Evolutionary conservation across 2,113 vertebrate species (phyloP).

Genomic region (Eudyptes chrysolophus): DNA sequence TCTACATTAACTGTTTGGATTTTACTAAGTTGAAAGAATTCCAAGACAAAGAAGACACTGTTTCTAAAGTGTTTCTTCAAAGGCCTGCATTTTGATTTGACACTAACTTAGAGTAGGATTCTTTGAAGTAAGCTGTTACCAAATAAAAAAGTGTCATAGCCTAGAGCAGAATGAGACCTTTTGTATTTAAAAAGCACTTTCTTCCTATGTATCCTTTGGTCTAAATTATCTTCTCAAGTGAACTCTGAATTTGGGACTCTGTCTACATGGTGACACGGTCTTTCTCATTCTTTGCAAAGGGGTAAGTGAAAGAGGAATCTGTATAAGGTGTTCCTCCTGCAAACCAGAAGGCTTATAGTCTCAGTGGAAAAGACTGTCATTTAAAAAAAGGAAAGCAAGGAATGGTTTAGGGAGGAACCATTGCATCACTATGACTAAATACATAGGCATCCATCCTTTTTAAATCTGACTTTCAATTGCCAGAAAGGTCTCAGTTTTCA

Average conservation of each 20-base stretch:
- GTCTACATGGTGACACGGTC: not conserved
- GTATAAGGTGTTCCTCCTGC: not conserved
- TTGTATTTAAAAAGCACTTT: not conserved
- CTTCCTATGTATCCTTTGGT: not conserved
- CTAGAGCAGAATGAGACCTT: not conserved
- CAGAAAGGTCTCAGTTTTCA: slow-evolving; percentile 10
- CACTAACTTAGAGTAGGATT: not conserved
- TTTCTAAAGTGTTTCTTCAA: not conserved
- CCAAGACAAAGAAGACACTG: not conserved
- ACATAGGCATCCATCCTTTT: not conserved
- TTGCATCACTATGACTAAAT: not conserved
- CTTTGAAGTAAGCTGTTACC: not conserved
- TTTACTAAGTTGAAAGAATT: not conserved
- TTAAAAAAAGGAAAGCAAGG: not conserved
- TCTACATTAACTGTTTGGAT: not conserved
- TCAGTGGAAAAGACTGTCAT: not conserved
- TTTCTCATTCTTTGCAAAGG: not conserved
- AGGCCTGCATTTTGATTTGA: not conserved
- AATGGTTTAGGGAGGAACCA: not conserved
- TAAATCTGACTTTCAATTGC: not conserved
- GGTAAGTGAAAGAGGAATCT: not conserved
- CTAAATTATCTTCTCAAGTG: not conserved
- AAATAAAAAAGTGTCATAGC: not conserved
- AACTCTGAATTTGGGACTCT: not conserved
- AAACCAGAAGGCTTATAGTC: not conserved